Conservation (phyloP, 2,888 invertebrate species). For the Orchesellides sinensis region DNA sequence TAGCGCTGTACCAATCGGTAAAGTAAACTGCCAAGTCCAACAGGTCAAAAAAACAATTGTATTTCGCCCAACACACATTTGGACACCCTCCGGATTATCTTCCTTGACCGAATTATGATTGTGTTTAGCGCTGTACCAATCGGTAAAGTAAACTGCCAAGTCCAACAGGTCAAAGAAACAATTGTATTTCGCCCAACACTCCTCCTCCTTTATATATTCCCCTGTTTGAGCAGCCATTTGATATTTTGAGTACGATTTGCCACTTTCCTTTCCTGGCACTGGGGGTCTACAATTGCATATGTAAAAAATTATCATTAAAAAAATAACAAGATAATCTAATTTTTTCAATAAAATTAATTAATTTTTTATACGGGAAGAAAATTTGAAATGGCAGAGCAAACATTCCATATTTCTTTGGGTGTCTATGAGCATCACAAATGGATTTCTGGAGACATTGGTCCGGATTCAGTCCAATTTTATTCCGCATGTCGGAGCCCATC, state of each 20-base stretch:
- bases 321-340: too few relatives aligned
- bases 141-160: slow-evolving; percentile 70
- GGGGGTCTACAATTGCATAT: slow-evolving; percentile 58
- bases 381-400: slow-evolving; percentile 72
- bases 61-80: slow-evolving; percentile 71
- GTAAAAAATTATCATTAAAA: too few relatives aligned
- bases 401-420: slow-evolving; percentile 72
- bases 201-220: slow-evolving; percentile 65
- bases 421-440: slow-evolving; percentile 73
- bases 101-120: too few relatives aligned
- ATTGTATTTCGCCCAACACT: slow-evolving; percentile 70
- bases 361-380: slow-evolving; percentile 72
- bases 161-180: slow-evolving; percentile 74
- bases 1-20: slow-evolving; percentile 65
- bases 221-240: slow-evolving; percentile 73
- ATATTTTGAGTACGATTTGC: slow-evolving; percentile 61
- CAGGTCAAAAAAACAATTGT: slow-evolving; percentile 74
- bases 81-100: too few relatives aligned
- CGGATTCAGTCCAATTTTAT: slow-evolving; percentile 73
- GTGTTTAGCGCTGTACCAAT: slow-evolving; percentile 58
- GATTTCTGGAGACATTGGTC: slow-evolving; percentile 73
- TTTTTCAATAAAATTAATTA: too few relatives aligned
- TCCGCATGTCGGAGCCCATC: slow-evolving; percentile 72
- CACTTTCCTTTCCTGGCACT: slow-evolving; percentile 42
- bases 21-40: slow-evolving; percentile 72